Evolutionary conservation across 2,113 vertebrate species (phyloP).

Genomic region (human): GRCh38 chr2:157885001-157885500

Average conservation of each 20-base stretch:
- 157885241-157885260: neutral
- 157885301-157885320: neutral
- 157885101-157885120: neutral
- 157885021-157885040: constrained; percentile 6
- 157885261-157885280: neutral
- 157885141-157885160: constrained; percentile 20
- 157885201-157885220: neutral
- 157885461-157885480: too few species aligned
- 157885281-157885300: neutral
- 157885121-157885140: neutral
- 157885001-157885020: neutral
- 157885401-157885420: neutral
- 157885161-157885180: neutral
- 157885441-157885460: too few species aligned
- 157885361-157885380: constrained; percentile 36
- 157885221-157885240: neutral
- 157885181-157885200: neutral
- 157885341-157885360: neutral
- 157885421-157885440: too few species aligned
- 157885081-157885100: neutral
- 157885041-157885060: neutral
- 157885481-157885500: too few species aligned
- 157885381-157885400: constrained; percentile 29
- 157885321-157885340: neutral
- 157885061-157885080: neutral